A percentile compares a stretch with the other conserved stretches of the same genome.
phyloP scores from a whole-genome alignment of 2,113 vertebrate species.

The Chloropsis cyanopogon region DNA sequence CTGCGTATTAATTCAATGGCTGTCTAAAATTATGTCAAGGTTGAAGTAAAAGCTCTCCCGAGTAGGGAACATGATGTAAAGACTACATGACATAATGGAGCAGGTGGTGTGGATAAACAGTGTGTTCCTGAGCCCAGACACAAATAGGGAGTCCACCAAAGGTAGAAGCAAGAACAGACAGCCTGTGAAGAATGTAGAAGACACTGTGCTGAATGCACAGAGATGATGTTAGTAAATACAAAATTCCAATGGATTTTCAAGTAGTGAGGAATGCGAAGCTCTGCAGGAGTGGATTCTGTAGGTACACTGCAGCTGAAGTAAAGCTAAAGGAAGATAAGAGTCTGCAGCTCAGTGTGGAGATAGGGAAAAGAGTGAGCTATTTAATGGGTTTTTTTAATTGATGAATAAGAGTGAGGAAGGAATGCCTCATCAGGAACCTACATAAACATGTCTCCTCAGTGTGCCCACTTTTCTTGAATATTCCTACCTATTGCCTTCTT shows the following conservation, averaged over 20 bases:
- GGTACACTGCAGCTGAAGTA: not conserved
- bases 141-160: not conserved
- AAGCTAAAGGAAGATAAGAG: not conserved
- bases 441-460: not conserved
- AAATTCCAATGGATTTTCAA: not conserved
- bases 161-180: not conserved
- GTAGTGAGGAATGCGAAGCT: not conserved
- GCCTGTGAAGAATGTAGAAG: not conserved
- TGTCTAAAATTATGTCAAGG: not conserved
- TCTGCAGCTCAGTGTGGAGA: not conserved
- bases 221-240: not conserved
- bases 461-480: not conserved
- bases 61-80: not conserved
- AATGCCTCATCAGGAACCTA: not conserved
- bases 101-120: not conserved
- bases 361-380: not conserved
- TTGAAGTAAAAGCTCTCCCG: not conserved
- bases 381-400: rapidly evolving
- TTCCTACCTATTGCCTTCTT: not conserved
- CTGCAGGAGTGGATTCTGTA: not conserved
- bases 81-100: rapidly evolving
- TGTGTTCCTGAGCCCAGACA: not conserved
- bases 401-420: not conserved
- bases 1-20: not conserved
- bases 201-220: not conserved